A percentile compares a stretch with the other conserved stretches of the same genome.
Conservation (phyloP, 2,888 invertebrate species). For the Ypsolopha sequella region DNA sequence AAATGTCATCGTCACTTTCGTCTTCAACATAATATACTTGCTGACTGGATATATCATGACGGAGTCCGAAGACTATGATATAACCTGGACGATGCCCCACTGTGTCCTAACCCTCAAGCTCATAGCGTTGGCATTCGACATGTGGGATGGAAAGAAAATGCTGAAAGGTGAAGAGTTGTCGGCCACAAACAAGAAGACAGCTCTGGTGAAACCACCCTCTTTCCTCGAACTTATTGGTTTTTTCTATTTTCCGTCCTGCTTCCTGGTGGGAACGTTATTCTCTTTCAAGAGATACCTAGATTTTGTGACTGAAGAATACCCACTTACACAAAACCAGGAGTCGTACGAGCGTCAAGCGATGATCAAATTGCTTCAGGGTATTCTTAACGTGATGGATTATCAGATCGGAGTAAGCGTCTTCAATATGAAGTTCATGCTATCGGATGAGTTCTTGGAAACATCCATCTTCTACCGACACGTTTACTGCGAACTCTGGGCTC, state of each 20-base stretch:
- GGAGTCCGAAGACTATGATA: slow-evolving; percentile 90
- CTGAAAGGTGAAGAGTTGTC: slow-evolving; percentile 70
- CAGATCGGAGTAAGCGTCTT: slow-evolving; percentile 79
- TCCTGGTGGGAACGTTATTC: slow-evolving; percentile 95
- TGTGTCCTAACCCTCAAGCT: slow-evolving; percentile 92
- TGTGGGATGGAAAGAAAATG: slow-evolving; percentile 81
- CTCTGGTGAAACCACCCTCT: slow-evolving; percentile 74
- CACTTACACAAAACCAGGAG: slow-evolving; percentile 31
- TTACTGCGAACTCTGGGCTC: slow-evolving; percentile 86
- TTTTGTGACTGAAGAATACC: slow-evolving; percentile 79
- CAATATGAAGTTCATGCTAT: slow-evolving; percentile 80
- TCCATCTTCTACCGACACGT: slow-evolving; percentile 73
- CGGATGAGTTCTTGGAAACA: slow-evolving; percentile 68
- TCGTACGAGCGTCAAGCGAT: slow-evolving; percentile 62
- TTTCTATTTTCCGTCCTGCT: slow-evolving; percentile 89
- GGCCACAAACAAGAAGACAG: slow-evolving; percentile 77
- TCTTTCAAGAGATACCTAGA: slow-evolving; percentile 84
- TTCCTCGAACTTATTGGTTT: slow-evolving; percentile 86
- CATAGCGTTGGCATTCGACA: slow-evolving; percentile 86
- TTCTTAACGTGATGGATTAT: slow-evolving; percentile 79
- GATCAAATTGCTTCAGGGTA: slow-evolving; percentile 74
- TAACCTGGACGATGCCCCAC: slow-evolving; percentile 98
- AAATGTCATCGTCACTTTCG: slow-evolving; percentile 78
- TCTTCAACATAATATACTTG: slow-evolving; percentile 86
- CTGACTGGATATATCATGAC: slow-evolving; percentile 83